Evolutionary conservation across 2,113 vertebrate species (phyloP), one percentile per base, ranked within the genome.

Genomic region (rabbit (Oryctolagus cuniculus)): DNA sequence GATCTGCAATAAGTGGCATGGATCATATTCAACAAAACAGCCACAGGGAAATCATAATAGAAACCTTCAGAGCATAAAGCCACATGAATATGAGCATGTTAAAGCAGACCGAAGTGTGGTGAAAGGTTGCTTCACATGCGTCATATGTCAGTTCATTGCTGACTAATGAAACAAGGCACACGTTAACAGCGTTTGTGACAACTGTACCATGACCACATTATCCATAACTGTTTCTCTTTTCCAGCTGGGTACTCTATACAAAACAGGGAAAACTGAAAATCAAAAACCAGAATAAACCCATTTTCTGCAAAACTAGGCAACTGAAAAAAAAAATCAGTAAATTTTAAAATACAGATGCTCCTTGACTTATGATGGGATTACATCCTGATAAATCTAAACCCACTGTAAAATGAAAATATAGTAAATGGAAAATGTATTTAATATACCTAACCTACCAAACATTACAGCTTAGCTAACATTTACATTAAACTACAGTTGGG

Each of bases 41-140:
- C 79, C 69, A 25, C 0, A 84, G 58, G n/a, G 74, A 87, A 79
- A 79, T 49, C 31, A 49, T 49, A 69, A 67, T 13, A 55, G 38
- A 84, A 92, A 44, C 16, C 24, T 73, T 79, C 66, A 58, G 58
- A 87, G 38, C 24, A 92, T 51, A 93, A 94, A 70, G 19, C 19
- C 15, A 58, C 55, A 58, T 51, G 82, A 64, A 64, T 19, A 69
- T 31, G 67, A 92, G 3, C 58, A 58, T 10, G 31, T 70, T 36
- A 66, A 66, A 63, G 51, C 6, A 13, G 36, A 36, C 15, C 53
- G 13, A 69, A 55, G 8, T 29, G 2, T 74, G n/a, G 55, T 61
- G 16, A 63, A 79, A 79, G 49, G 90, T 31, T 69, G 6, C n/a
- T 27, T 79, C 83, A 12, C 24, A 8, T 58, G 49, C 24, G 27